Base-by-base conservation (phyloP, 2,113 vertebrate genomes). In the Misgurnus mizolepis region DNA sequence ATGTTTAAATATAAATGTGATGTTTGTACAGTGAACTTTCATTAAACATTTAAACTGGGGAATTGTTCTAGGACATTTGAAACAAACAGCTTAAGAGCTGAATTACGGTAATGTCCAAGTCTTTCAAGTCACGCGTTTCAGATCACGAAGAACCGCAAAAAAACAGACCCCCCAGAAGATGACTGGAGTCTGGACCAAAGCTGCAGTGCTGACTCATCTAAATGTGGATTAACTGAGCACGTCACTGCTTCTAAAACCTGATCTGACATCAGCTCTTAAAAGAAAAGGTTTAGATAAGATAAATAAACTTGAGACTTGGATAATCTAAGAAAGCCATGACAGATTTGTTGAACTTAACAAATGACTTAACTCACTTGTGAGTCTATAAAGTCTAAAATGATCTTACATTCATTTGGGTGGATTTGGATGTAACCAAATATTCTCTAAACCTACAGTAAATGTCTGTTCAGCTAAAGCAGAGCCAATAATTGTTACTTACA, bases 151-250 rank as follows among this genome's bases (percentile, higher is more conserved):
- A 86, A 86, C 87, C 89, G 67, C 82, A 85, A 82, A 55, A 27
- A 86, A 50, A 82, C 82, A 88, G 89, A 91, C 83, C 82, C 76
- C 89, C 88, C 88, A 87, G 90, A 87, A 91, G 39, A 47, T 18
- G n/a, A 4, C 39, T 82, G 80, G 73, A 62, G 43, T 60, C 56
- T 45, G 12, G 18, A 56, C 82, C 43, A 70, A 73, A 67, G 81
- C 80, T 85, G 87, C 87, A 86, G 78, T 85, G 79, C 85, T 87
- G 80, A 86, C 80, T 84, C 87, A 85, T 80, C 83, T 80, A 82
- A 86, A 77, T 87, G 74, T 70, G 84, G 88, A 86, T 85, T 88
- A 87, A 80, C 73, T 64, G 86, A 84, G 85, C 88, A 85, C 17
- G 79, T 83, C 1, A 14, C 17, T 18, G 6, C 17, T 58, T 7